Base-by-base conservation (phyloP, 2,797 vertebrate species). In the Erpetoichthys calabaricus region DNA sequence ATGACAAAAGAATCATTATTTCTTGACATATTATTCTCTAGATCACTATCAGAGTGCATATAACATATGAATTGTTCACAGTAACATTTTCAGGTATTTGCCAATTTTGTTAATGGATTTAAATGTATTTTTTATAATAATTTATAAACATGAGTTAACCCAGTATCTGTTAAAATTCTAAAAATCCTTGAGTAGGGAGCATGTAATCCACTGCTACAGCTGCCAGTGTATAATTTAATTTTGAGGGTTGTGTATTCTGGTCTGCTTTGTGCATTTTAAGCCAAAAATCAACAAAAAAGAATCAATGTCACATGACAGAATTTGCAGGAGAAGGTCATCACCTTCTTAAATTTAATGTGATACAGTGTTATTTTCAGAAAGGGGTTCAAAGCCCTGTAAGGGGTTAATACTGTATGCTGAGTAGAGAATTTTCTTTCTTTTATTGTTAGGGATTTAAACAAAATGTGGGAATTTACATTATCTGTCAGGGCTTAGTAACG, bases 401-500 rank as follows among this genome's bases (percentile, higher is more conserved):
- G 25, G 42, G 53, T 54, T 54, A 54, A 54, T 54, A 25, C 2
- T 25, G 25, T 25, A 43, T 54, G 8, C 50, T 25, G 44, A 2
- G 53, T 41, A 72, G 79, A 83, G 81, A 78, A 83, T 86, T 85
- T 81, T 65, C 70, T 55, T 72, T 65, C 25, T 68, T 61, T 67
- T 59, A 42, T 56, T 60, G 60, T 62, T 68, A 72, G 66, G 78
- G 91, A 91, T 93, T 25, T 91, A 91, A 67, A 68, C 75, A 64
- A 70, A 79, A 74, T 76, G 80, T 74, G 76, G 76, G 79, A 80
- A 77, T 75, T 70, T 85, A 59, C 75, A 72, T 80, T 83, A 85
- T 86, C 86, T 78, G 8, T 70, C 75, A 64, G 73, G 75, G 84
- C 85, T 91, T 92, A 87, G 78, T 83, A 71, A 79, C 59, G 60